These are phyloP conservation scores for Pedicia rivosa DNA, from an alignment of 2,888 invertebrate species.

Conservation along the genomic window DNA sequence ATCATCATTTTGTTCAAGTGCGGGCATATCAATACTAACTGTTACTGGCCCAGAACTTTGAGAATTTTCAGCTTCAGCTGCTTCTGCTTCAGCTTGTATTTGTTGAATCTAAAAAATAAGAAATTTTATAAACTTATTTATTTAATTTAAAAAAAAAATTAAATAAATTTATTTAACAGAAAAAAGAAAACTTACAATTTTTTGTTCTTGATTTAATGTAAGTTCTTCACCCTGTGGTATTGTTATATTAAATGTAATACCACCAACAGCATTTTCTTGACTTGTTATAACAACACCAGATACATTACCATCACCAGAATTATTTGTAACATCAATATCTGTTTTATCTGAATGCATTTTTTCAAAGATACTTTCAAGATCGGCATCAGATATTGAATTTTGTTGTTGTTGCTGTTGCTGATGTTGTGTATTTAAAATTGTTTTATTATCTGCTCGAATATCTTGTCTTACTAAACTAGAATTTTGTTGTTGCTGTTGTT, in stretches of 20 bases:
- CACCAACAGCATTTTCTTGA: conserved; percentile 27
- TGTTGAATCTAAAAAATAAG: conserved; percentile 6
- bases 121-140: too few species aligned
- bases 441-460: background rate
- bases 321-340: conserved; percentile 18
- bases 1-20: conserved; percentile 27
- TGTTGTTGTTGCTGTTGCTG: conserved; percentile 2
- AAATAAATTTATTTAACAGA: background rate
- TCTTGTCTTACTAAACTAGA: conserved; percentile 6
- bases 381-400: conserved; percentile 21
- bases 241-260: conserved; percentile 31
- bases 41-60: conserved; percentile 1
- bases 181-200: conserved; percentile 4
- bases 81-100: conserved; percentile 9
- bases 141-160: background rate
- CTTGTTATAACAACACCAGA: conserved; percentile 28
- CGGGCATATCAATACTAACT: conserved; percentile 31
- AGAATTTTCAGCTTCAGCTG: conserved; percentile 15
- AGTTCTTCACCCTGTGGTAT: conserved; percentile 20
- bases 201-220: conserved; percentile 2
- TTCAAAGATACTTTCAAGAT: conserved; percentile 32
- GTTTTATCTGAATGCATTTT: conserved; percentile 32
- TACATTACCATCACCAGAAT: conserved; percentile 10
- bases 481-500: conserved; percentile 8
- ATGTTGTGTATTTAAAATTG: background rate